phyloP scores from a whole-genome alignment of 2,888 invertebrate genomes.

The Dryocosmus kuriphilus region DNA sequence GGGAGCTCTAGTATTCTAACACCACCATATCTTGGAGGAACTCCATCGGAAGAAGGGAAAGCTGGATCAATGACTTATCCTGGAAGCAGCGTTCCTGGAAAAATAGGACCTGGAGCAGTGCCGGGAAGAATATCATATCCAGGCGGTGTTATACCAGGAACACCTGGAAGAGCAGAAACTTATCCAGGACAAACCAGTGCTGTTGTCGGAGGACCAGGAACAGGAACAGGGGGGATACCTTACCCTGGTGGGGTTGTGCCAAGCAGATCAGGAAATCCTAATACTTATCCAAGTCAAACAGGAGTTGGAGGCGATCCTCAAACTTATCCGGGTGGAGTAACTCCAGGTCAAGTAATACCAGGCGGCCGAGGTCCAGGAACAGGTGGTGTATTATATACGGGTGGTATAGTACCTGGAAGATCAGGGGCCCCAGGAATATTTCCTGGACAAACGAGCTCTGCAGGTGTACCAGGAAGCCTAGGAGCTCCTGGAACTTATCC shows the following conservation, averaged over 20 bases:
- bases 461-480: too few relatives aligned
- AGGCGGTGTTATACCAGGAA: slow-evolving; percentile 41
- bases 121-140: slow-evolving; percentile 46
- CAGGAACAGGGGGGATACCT: neutral
- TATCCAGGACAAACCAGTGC: slow-evolving; percentile 24
- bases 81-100: slow-evolving; percentile 49
- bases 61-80: slow-evolving; percentile 42
- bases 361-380: slow-evolving; percentile 22
- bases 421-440: too few relatives aligned
- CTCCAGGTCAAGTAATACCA: too few relatives aligned
- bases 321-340: too few relatives aligned
- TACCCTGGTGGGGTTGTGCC: slow-evolving; percentile 19
- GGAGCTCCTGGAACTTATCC: slow-evolving; percentile 4
- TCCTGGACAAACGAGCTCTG: too few relatives aligned
- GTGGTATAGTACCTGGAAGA: too few relatives aligned
- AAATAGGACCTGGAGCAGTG: slow-evolving; percentile 37
- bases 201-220: neutral
- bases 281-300: slow-evolving; percentile 32
- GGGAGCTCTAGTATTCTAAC: neutral
- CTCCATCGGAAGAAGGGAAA: neutral
- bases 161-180: slow-evolving; percentile 1
- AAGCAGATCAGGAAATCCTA: slow-evolving; percentile 42
- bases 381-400: too few relatives aligned
- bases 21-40: slow-evolving; percentile 10
- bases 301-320: too few relatives aligned